Percentiles rank a stretch among this genome's conserved stretches.
Evolutionary conservation across 2,888 invertebrate genomes (phyloP).

Genomic region (Cistogaster globosa): DNA sequence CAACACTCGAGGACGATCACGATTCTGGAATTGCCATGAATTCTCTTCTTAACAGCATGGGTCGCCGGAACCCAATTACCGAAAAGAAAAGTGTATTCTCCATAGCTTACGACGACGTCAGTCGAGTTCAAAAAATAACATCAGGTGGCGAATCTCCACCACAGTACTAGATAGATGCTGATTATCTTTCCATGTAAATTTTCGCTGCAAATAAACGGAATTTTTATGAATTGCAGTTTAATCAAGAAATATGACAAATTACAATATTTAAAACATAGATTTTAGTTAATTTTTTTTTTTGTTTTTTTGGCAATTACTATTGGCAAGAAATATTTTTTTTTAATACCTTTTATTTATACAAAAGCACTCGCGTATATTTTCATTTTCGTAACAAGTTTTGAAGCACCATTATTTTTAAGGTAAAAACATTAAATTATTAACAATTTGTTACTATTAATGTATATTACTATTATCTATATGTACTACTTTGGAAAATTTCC

Average conservation of each 20-base stretch:
- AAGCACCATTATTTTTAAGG: slow-evolving; percentile 17
- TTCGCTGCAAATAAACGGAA: not conserved
- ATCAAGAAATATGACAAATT: slow-evolving; percentile 10
- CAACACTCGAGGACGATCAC: slow-evolving; percentile 87
- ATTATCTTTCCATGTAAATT: not conserved
- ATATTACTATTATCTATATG: too few species aligned
- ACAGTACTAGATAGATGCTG: slow-evolving; percentile 41
- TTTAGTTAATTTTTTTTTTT: slow-evolving; percentile 22
- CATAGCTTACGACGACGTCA: slow-evolving; percentile 94
- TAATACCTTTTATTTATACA: not conserved
- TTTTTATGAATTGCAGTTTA: slow-evolving; percentile 28
- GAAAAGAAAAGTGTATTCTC: slow-evolving; percentile 97
- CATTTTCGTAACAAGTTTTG: slow-evolving; percentile 46
- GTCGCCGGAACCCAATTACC: slow-evolving; percentile 87
- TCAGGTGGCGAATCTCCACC: slow-evolving; percentile 92
- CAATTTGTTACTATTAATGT: too few species aligned
- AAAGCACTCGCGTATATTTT: not conserved
- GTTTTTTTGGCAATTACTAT: slow-evolving; percentile 51
- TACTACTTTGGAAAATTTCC: too few species aligned
- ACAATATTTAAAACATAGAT: not conserved
- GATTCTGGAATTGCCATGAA: slow-evolving; percentile 92
- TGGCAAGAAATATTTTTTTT: not conserved
- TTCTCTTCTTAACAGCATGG: slow-evolving; percentile 85
- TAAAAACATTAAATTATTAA: slow-evolving; percentile 41
- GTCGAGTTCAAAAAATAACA: slow-evolving; percentile 90